phyloP scores from a whole-genome alignment of 1,140 invertebrate species.

The Musca domestica region DNA sequence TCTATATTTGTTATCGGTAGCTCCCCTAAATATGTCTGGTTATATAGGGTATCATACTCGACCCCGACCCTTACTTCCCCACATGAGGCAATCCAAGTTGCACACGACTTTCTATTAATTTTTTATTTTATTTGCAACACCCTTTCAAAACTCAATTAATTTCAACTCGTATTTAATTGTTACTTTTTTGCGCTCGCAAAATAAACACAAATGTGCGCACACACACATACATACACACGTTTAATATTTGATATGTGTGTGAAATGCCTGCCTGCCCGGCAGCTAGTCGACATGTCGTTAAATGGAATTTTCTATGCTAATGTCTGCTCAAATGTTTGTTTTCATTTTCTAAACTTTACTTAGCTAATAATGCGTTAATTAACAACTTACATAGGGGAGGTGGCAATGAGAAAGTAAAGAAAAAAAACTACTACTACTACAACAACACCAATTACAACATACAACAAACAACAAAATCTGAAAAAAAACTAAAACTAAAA shows the following conservation, averaged over 20 bases:
- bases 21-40: no score
- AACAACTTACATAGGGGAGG: neutral
- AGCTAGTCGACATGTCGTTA: no score
- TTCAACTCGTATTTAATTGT: neutral
- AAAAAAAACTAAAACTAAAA: conserved; percentile 1
- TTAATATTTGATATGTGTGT: no score
- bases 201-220: neutral
- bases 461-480: neutral
- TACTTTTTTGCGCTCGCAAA: neutral
- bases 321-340: neutral
- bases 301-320: no score
- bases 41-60: no score
- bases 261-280: no score
- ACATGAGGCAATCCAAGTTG: no score
- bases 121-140: no score
- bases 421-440: neutral
- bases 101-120: no score
- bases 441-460: neutral
- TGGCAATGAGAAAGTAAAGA: neutral
- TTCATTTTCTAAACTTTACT: conserved; percentile 13
- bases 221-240: no score
- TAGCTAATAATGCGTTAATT: conserved; percentile 21
- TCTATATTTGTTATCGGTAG: no score
- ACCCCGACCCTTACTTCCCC: no score
- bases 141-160: neutral